A percentile compares a stretch with the other conserved stretches of the same genome.
phyloP scores from a whole-genome alignment of 1,140 invertebrate species.

The Philotrypesis tridentata region DNA sequence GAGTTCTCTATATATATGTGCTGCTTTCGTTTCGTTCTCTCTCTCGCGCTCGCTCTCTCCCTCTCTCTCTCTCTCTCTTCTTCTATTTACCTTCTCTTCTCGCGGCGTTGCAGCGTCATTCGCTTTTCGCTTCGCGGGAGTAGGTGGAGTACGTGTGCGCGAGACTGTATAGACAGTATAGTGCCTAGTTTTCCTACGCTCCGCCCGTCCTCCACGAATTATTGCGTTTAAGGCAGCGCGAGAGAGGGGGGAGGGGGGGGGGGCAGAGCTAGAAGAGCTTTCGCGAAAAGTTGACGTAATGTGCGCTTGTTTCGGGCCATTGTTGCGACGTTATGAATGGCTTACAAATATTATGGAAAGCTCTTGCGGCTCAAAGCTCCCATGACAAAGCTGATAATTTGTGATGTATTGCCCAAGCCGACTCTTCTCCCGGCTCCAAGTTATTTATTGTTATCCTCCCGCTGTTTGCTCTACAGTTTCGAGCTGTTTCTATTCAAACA shows the following conservation, averaged over 20 bases:
- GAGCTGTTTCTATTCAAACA: not conserved
- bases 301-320: conserved; percentile 22
- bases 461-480: not conserved
- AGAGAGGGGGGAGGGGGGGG: not conserved
- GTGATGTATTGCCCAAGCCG: not conserved
- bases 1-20: conserved; percentile 4
- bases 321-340: conserved; percentile 15
- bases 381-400: not conserved
- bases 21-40: not conserved
- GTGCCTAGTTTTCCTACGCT: not conserved
- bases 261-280: conserved; percentile 4
- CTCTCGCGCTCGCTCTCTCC: too few relatives aligned
- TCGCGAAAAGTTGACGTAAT: conserved; percentile 24
- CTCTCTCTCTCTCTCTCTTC: not conserved
- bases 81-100: not conserved
- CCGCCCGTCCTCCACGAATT: not conserved
- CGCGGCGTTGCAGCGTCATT: not conserved
- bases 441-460: not conserved
- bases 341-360: conserved; percentile 30
- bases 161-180: not conserved
- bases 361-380: not conserved
- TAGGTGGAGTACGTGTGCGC: not conserved
- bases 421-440: not conserved
- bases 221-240: conserved; percentile 11
- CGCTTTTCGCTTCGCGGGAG: not conserved